A percentile compares a stretch with the other conserved stretches of the same genome.
These are phyloP conservation scores for Polyploca ridens DNA, from an alignment of 2,888 invertebrate species.

Conservation along the genomic window DNA sequence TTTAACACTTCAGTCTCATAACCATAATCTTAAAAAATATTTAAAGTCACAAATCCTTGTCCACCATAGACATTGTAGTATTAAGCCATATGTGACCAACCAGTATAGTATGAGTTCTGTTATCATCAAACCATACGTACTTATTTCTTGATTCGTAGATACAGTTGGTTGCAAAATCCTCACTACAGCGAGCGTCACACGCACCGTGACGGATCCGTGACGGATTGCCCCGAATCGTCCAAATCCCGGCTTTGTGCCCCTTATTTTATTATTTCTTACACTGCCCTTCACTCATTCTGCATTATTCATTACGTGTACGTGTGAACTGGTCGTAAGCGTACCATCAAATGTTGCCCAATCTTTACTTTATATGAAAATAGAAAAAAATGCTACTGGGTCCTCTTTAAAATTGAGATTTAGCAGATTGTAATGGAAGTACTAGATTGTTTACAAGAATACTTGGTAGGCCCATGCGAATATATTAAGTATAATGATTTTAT, in stretches of 20 bases:
- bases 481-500: background rate
- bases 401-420: background rate
- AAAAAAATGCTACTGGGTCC: background rate
- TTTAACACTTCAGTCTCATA: background rate
- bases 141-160: background rate
- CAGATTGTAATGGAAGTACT: background rate
- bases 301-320: slow-evolving; percentile 70
- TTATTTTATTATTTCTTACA: slow-evolving; percentile 66
- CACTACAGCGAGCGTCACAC: slow-evolving; percentile 36
- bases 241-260: slow-evolving; percentile 58
- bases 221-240: slow-evolving; percentile 65
- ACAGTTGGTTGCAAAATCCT: slow-evolving; percentile 15
- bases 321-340: slow-evolving; percentile 46
- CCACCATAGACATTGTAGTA: too few relatives aligned
- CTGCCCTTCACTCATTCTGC: slow-evolving; percentile 49
- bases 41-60: too few relatives aligned
- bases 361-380: background rate
- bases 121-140: background rate
- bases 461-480: background rate
- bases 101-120: background rate
- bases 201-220: slow-evolving; percentile 68
- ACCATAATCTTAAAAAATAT: background rate
- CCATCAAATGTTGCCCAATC: slow-evolving; percentile 32
- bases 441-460: too few relatives aligned
- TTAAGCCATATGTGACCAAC: background rate